Base-by-base conservation (phyloP, 2,888 invertebrate species). In the Lampropteryx suffumata region DNA sequence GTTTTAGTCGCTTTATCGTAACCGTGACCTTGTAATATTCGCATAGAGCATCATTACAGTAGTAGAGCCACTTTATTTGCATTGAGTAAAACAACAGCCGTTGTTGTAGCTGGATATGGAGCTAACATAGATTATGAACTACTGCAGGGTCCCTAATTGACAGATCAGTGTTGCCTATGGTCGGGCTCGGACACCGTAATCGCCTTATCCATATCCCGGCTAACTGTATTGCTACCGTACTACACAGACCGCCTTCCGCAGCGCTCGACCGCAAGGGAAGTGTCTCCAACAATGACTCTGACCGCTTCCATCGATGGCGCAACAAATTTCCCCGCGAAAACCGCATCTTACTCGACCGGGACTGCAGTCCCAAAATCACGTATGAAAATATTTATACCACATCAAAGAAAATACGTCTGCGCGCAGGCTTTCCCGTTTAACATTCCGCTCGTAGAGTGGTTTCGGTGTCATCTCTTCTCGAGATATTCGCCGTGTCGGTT, bases 161-260 rank as follows among this genome's bases (percentile, higher is more conserved):
- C 83, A 84, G 79, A 83, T 79, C 76, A 74, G 70, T 66, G 71
- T 72, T 69, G 51, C 43, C 41, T 55, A 42, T 42, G 43, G 51
- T 54, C 57, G 67, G 70, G 67, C 57, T 69, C 75, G 74, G 73
- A 73, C 79, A 73, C 73, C 73, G 76, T 79, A 83, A 79, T 79
- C 71, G 78, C 73, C 74, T 79, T 73, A 75, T 79, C 69, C 73
- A 73, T 73, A 75, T 79, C 69, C 73, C 73, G 72, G 64, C 62
- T 85, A 87, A 87, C 85, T 82, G 86, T 87, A 84, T 71, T 68
- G 78, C 80, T 79, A 80, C 80, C 76, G 82, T 79, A 76, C 72
- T 73, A 74, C 74, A 77, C 74, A 70, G 72, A 75, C 73, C 71
- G 74, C 61, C 72, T 67, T 67, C 61, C 69, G 70, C 59, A 61